A percentile compares a stretch with the other conserved stretches of the same genome.
Conservation (phyloP, 2,797 vertebrate genomes). For the Hydrolagus colliei region DNA sequence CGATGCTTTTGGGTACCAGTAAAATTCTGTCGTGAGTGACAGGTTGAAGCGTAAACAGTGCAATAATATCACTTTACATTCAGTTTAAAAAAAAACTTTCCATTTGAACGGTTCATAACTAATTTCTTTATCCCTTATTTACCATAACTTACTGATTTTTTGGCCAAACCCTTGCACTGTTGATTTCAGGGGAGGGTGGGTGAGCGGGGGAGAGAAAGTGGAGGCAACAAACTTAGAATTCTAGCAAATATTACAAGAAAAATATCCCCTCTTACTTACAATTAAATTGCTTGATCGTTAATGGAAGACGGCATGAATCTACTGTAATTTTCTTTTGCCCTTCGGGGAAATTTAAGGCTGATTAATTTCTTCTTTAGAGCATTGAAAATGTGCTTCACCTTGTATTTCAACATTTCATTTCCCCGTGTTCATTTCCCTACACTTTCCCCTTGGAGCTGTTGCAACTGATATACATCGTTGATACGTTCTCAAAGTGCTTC, state of each 20-base stretch:
- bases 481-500: too few relatives aligned
- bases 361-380: too few relatives aligned
- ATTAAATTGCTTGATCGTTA: too few relatives aligned
- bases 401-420: too few relatives aligned
- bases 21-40: not conserved
- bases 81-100: slow-evolving; percentile 11
- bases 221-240: slow-evolving; percentile 7
- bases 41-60: slow-evolving; percentile 8
- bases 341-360: too few relatives aligned
- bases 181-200: not conserved
- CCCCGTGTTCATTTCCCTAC: too few relatives aligned
- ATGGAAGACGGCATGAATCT: too few relatives aligned
- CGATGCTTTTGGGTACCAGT: not conserved
- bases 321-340: too few relatives aligned
- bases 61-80: slow-evolving; percentile 15
- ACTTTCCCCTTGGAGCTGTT: too few relatives aligned
- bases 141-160: not conserved
- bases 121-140: slow-evolving; percentile 26
- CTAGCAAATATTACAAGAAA: not conserved
- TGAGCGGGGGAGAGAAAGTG: not conserved
- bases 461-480: too few relatives aligned
- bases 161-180: not conserved
- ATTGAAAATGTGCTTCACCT: too few relatives aligned
- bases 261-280: not conserved
- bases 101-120: slow-evolving; percentile 16